These are phyloP conservation scores for Drosophila parabipectinata DNA, from an alignment of 1,140 invertebrate species.

Conservation along the genomic window DNA sequence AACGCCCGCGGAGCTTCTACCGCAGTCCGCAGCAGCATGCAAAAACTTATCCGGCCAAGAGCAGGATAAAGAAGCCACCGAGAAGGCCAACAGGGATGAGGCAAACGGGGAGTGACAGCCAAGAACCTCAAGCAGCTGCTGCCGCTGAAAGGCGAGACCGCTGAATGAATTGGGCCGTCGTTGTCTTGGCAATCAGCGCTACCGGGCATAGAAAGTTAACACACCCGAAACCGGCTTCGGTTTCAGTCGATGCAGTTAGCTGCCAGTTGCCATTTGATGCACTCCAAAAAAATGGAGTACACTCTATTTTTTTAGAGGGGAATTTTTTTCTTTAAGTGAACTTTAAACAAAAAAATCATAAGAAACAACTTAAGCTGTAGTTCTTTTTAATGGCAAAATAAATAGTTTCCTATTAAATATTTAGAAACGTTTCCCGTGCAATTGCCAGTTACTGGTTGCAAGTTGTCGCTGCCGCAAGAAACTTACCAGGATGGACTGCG, in stretches of 20 bases:
- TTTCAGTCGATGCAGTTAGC: constrained; percentile 62
- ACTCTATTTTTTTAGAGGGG: neutral
- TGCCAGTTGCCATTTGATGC: constrained; percentile 21
- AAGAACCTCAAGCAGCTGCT: constrained; percentile 41
- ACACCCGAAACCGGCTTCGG: constrained; percentile 72
- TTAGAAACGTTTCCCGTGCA: neutral
- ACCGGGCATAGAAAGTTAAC: constrained; percentile 77
- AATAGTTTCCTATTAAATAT: constrained; percentile 1
- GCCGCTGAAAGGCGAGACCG: constrained; percentile 54
- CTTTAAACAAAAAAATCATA: too few relatives aligned
- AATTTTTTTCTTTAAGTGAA: too few relatives aligned
- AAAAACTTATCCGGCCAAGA: constrained; percentile 42
- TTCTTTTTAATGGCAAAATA: neutral
- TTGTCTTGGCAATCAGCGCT: constrained; percentile 73
- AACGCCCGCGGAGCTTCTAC: constrained; percentile 53
- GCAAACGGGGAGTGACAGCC: constrained; percentile 9
- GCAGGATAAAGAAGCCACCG: neutral
- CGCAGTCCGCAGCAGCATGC: constrained; percentile 41
- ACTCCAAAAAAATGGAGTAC: neutral
- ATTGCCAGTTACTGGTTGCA: constrained; percentile 29
- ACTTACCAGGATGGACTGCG: constrained; percentile 72
- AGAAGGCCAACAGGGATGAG: neutral
- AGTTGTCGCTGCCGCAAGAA: constrained; percentile 54
- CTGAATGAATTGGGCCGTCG: constrained; percentile 70
- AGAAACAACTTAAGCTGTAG: too few relatives aligned